Evolutionary conservation across 2,113 vertebrate genomes (phyloP).

Genomic region (Cichladusa arquata): DNA sequence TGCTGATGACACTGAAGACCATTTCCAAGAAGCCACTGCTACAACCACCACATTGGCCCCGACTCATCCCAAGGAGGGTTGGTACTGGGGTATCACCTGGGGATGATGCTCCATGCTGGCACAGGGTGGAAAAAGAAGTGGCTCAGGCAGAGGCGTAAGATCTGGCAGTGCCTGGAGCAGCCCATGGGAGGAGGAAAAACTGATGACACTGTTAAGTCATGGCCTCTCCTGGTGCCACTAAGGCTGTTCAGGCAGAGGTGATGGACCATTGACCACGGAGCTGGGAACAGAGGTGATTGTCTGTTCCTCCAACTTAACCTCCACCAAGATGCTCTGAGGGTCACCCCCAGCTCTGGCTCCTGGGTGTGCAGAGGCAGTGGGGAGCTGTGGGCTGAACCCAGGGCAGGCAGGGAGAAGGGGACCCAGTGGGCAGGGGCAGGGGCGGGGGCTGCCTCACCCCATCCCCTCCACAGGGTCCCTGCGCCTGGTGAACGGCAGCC

Average conservation of each 20-base stretch:
- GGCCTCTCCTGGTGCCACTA: neutral
- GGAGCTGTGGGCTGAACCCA: neutral
- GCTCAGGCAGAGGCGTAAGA: neutral
- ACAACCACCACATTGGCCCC: conserved; percentile 40
- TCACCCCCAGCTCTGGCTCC: neutral
- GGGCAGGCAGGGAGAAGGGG: neutral
- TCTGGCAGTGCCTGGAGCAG: neutral
- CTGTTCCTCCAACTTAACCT: neutral
- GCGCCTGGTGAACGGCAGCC: conserved; percentile 82
- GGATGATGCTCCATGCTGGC: neutral
- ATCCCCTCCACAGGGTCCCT: conserved; percentile 67
- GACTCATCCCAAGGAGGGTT: conserved; percentile 73
- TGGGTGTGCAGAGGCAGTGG: neutral
- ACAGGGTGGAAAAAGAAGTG: rapidly evolving
- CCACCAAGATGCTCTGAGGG: rapidly evolving
- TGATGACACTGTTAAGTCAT: rapidly evolving
- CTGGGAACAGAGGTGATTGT: neutral
- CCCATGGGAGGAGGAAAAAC: rapidly evolving
- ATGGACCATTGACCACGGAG: neutral
- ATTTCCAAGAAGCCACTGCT: conserved; percentile 55
- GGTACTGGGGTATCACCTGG: neutral
- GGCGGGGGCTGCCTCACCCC: neutral
- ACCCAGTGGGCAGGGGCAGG: rapidly evolving
- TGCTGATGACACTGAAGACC: conserved; percentile 41
- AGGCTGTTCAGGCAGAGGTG: neutral